phyloP scores from a whole-genome alignment of 2,888 invertebrate species.

The Anodontia alba region DNA sequence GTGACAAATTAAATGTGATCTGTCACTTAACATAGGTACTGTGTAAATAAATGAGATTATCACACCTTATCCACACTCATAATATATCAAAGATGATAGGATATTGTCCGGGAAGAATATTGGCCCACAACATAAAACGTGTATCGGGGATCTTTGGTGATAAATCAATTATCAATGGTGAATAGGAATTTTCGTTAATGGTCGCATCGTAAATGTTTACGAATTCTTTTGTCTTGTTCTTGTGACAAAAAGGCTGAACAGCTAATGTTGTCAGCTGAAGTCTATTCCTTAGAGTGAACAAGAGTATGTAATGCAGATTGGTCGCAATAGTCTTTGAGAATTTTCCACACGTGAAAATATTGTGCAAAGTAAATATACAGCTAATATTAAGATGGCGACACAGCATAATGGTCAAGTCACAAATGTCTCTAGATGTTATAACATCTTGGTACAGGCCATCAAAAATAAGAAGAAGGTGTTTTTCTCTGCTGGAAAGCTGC shows the following conservation, averaged over 20 bases:
- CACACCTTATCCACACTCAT: neutral
- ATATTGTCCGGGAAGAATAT: constrained; percentile 19
- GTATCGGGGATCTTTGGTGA: neutral
- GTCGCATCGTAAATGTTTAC: constrained; percentile 16
- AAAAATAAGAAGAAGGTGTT: constrained; percentile 15
- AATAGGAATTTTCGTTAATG: constrained; percentile 4
- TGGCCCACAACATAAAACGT: constrained; percentile 2
- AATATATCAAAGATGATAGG: constrained; percentile 22
- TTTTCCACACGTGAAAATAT: constrained; percentile 18
- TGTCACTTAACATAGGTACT: neutral
- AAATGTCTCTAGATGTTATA: constrained; percentile 22
- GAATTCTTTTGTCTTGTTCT: constrained; percentile 14
- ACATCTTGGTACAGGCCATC: constrained; percentile 26
- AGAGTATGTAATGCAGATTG: constrained; percentile 21
- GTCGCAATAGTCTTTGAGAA: constrained; percentile 22
- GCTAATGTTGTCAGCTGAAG: constrained; percentile 13
- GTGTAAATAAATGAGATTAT: neutral
- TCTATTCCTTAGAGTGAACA: constrained; percentile 21
- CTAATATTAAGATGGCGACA: constrained; percentile 14
- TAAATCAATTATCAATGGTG: constrained; percentile 9
- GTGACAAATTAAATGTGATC: too few species aligned
- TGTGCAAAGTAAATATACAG: constrained; percentile 11
- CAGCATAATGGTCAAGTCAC: constrained; percentile 8
- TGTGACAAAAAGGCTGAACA: constrained; percentile 16
- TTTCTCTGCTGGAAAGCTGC: neutral